Conservation (phyloP, 2,888 invertebrate species). For the Ditylenchus weischeri region DNA sequence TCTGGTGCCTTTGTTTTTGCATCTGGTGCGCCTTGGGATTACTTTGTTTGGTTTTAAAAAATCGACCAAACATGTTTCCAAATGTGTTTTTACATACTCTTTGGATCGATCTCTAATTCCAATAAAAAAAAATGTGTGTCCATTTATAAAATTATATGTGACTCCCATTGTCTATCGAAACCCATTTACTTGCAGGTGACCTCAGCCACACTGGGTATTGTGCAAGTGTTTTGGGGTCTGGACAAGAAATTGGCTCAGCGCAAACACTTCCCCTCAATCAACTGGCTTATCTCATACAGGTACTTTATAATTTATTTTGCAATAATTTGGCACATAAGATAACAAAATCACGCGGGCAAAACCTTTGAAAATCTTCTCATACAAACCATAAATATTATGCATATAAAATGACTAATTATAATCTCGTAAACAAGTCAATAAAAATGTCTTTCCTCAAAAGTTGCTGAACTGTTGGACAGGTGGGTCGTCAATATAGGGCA, state of each 20-base stretch:
- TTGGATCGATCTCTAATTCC: too few species aligned
- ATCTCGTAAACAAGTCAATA: not conserved
- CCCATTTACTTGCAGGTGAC: slow-evolving; percentile 66
- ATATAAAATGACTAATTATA: not conserved
- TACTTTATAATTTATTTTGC: slow-evolving; percentile 15
- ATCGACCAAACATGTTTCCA: too few species aligned
- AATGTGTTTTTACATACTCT: too few species aligned
- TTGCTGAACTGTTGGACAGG: slow-evolving; percentile 48
- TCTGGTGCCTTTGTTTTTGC: too few species aligned
- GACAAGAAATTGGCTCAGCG: slow-evolving; percentile 69
- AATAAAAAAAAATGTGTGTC: too few species aligned
- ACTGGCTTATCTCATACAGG: slow-evolving; percentile 94
- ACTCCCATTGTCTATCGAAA: too few species aligned
- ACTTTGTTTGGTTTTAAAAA: too few species aligned
- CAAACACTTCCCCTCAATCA: slow-evolving; percentile 99
- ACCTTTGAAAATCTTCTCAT: not conserved
- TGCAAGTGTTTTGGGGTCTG: slow-evolving; percentile 67
- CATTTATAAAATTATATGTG: too few species aligned
- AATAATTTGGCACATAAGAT: not conserved
- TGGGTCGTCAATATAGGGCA: slow-evolving; percentile 47
- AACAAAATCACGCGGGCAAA: not conserved
- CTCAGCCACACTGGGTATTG: slow-evolving; percentile 91
- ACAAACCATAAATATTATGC: not conserved
- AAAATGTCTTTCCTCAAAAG: slow-evolving; percentile 31
- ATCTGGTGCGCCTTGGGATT: too few species aligned